Conservation (phyloP, 2,113 vertebrate genomes). For the Halcyon senegalensis region DNA sequence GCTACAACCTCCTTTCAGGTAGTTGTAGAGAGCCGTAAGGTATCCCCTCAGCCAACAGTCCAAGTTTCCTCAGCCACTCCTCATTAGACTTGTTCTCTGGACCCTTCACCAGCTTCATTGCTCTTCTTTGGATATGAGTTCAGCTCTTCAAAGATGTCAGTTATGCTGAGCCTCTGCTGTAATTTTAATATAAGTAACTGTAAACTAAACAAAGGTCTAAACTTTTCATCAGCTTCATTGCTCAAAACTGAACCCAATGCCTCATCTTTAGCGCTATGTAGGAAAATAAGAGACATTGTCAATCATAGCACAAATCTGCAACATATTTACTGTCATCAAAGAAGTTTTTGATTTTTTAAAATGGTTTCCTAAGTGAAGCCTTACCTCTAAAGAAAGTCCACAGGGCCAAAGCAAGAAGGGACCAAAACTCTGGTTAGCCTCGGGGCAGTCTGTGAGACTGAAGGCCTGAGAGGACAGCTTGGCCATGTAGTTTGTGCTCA, state of each 20-base stretch:
- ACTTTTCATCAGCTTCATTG: too few species aligned
- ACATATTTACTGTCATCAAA: background rate
- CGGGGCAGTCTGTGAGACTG: accelerated
- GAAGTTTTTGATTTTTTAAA: background rate
- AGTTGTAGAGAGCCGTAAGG: background rate
- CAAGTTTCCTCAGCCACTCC: background rate
- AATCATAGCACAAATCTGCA: background rate
- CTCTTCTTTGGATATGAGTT: too few species aligned
- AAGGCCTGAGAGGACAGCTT: background rate
- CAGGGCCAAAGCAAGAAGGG: background rate
- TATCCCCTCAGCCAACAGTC: background rate
- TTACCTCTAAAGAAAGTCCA: background rate
- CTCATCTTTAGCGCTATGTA: background rate
- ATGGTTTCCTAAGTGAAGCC: background rate
- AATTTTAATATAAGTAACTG: too few species aligned
- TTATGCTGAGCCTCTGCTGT: too few species aligned
- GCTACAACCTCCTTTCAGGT: background rate
- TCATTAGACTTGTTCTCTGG: background rate
- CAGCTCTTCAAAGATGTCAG: too few species aligned
- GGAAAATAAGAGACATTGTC: background rate
- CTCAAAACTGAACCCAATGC: background rate
- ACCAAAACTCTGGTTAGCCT: background rate
- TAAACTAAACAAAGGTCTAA: too few species aligned
- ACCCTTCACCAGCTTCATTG: background rate
- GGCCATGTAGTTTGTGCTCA: background rate